Conservation (phyloP, 2,113 vertebrate species). For the Perccottus glenii region DNA sequence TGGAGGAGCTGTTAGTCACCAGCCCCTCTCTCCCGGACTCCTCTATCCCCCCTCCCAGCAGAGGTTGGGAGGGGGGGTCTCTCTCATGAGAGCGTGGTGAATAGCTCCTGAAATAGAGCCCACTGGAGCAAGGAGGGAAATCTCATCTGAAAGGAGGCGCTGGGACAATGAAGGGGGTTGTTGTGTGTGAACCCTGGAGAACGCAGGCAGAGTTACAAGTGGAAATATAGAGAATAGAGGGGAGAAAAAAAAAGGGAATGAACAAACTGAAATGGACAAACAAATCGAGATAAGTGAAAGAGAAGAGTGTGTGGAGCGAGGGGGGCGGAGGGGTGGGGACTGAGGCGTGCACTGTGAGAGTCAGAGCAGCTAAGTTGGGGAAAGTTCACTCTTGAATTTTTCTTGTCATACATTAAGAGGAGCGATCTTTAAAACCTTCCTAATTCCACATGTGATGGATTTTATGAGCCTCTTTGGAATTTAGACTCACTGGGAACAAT, state of each 20-base stretch:
- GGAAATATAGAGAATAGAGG: conserved; percentile 26
- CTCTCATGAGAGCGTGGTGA: conserved; percentile 46
- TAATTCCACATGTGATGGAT: conserved; percentile 16
- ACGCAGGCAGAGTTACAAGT: conserved; percentile 16
- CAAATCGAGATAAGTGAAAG: conserved; percentile 17
- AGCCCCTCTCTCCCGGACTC: conserved; percentile 6
- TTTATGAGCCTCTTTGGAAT: conserved; percentile 10
- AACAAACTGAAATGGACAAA: neutral
- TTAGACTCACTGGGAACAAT: neutral
- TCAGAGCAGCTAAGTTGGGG: conserved; percentile 32
- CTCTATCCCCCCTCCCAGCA: neutral
- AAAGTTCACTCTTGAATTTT: conserved; percentile 21
- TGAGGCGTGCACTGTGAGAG: conserved; percentile 27
- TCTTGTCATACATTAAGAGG: conserved; percentile 2
- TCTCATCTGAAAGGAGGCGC: conserved; percentile 29
- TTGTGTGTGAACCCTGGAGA: conserved; percentile 40
- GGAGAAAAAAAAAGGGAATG: conserved; percentile 24
- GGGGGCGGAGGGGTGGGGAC: neutral
- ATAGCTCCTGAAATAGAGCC: conserved; percentile 67
- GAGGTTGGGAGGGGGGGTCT: no score
- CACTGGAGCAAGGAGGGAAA: conserved; percentile 43
- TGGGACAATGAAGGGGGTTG: conserved; percentile 32
- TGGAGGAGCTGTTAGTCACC: conserved; percentile 56
- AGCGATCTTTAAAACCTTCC: neutral
- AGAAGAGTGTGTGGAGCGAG: conserved; percentile 1